A percentile compares a stretch with the other conserved stretches of the same genome.
Evolutionary conservation across 2,797 vertebrate species (phyloP).

Genomic region (Amniataba percoides): DNA sequence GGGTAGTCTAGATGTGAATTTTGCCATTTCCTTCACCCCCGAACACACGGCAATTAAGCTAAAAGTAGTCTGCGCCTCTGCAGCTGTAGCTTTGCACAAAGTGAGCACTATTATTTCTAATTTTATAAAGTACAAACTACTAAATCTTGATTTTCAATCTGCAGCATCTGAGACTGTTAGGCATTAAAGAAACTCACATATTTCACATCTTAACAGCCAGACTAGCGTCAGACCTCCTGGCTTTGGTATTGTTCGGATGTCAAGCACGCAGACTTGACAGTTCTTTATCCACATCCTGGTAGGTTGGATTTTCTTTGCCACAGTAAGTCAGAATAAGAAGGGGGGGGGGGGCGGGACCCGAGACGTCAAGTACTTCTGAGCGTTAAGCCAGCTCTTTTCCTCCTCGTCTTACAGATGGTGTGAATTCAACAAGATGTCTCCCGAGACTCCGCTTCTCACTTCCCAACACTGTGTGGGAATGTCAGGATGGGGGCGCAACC

Average conservation of each 20-base stretch:
- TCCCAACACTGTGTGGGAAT: constrained; percentile 5
- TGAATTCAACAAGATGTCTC: constrained; percentile 38
- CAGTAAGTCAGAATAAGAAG: constrained; percentile 22
- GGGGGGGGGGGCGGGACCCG: constrained; percentile 1
- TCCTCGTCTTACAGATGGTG: constrained; percentile 39
- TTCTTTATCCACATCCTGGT: constrained; percentile 50
- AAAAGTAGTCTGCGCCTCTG: constrained; percentile 7
- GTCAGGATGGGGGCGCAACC: constrained; percentile 11
- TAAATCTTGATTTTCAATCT: constrained; percentile 31
- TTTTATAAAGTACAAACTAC: constrained; percentile 18
- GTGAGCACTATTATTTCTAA: not conserved
- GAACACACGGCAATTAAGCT: constrained; percentile 47
- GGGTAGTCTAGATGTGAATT: constrained; percentile 24
- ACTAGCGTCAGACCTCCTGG: constrained; percentile 25
- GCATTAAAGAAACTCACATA: constrained; percentile 15
- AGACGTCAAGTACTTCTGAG: constrained; percentile 31
- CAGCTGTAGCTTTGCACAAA: constrained; percentile 12
- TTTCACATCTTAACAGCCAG: constrained; percentile 22
- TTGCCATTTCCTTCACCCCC: constrained; percentile 25
- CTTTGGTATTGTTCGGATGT: constrained; percentile 18
- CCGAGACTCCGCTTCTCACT: constrained; percentile 28
- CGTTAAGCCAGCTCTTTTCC: constrained; percentile 38
- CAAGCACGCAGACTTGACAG: constrained; percentile 37
- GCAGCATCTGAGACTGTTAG: constrained; percentile 21
- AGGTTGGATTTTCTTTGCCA: constrained; percentile 46